Base-by-base conservation (phyloP, 2,797 vertebrate genomes). In the Anabacerthia variegaticeps region DNA sequence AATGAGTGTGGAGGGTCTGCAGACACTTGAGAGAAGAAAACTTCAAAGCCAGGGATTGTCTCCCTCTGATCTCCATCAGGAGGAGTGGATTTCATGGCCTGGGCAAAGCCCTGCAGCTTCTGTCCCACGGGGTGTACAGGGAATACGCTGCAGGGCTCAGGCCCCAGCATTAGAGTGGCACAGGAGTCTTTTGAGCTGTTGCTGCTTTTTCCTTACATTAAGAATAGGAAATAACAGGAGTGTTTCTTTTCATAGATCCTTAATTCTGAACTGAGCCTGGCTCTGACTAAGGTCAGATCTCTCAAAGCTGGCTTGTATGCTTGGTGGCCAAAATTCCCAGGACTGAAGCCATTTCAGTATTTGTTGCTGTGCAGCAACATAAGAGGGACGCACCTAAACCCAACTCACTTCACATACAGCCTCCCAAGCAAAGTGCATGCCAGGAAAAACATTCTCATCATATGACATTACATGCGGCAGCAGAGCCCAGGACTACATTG, bases 1-100 rank as follows among this genome's bases (percentile, higher is more conserved):
- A 23, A 8, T 0, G 1, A 51, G 30, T 1, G 2, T 0, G 59
- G n/a, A 88, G 55, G 54, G 41, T 46, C 66, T 65, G 55, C 48
- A 82, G 44, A 46, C 41, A 63, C 24, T 20, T 13, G 6, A 30
- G 63, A 68, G 52, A 54, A 69, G 44, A 19, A 56, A 73, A 68
- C 7, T 15, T 39, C 24, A 52, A 54, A 72, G 7, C 14, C 66
- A 52, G 27, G 51, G 22, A 54, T 14, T 43, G 24, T 24, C 22
- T n/a, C 39, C 23, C 10, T 49, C 59, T 62, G 46, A 41, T 18
- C 27, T 41, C 34, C 75, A 77, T 8, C 9, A 84, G 51, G 4
- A 84, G 14, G 26, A 55, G 54, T 8, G n/a, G 55, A 62, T 34
- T 48, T 67, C 32, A 59, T 43, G 14, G 30, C 9, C n/a, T 36